Percentiles rank a stretch among this genome's conserved stretches.
These are phyloP conservation scores for Yponomeuta cagnagella DNA, from an alignment of 2,888 invertebrate genomes.

Conservation along the genomic window DNA sequence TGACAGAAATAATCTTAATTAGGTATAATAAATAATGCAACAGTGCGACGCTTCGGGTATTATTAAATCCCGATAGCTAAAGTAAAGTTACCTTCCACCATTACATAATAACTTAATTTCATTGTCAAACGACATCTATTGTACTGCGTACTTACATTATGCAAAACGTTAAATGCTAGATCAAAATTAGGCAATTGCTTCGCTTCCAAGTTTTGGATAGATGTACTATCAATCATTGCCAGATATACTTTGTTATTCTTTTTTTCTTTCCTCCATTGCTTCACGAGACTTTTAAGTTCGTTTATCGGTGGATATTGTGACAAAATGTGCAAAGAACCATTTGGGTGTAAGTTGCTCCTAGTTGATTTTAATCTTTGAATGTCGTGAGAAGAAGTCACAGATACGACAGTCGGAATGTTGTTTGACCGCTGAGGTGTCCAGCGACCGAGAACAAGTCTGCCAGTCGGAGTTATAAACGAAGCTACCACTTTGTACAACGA, in stretches of 20 bases:
- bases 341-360: background rate
- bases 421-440: background rate
- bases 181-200: constrained; percentile 23
- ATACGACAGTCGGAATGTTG: background rate
- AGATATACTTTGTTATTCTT: constrained; percentile 23
- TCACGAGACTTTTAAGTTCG: constrained; percentile 23
- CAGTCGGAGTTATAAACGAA: background rate
- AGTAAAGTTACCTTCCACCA: too few relatives aligned
- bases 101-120: too few relatives aligned
- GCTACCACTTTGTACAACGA: background rate
- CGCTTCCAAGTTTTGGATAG: constrained; percentile 22
- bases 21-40: too few relatives aligned
- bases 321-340: constrained; percentile 16
- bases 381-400: background rate
- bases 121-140: too few relatives aligned
- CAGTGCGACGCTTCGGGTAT: too few relatives aligned
- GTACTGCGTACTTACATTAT: constrained; percentile 23
- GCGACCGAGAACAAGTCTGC: constrained; percentile 3
- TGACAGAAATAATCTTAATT: constrained; percentile 14
- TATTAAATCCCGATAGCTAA: too few relatives aligned
- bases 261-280: constrained; percentile 22
- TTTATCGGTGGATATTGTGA: constrained; percentile 23
- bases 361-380: background rate
- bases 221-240: constrained; percentile 23
- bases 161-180: constrained; percentile 24